A percentile compares a stretch with the other conserved stretches of the same genome.
Conservation (phyloP, 2,797 vertebrate species). For the Pterois miles region DNA sequence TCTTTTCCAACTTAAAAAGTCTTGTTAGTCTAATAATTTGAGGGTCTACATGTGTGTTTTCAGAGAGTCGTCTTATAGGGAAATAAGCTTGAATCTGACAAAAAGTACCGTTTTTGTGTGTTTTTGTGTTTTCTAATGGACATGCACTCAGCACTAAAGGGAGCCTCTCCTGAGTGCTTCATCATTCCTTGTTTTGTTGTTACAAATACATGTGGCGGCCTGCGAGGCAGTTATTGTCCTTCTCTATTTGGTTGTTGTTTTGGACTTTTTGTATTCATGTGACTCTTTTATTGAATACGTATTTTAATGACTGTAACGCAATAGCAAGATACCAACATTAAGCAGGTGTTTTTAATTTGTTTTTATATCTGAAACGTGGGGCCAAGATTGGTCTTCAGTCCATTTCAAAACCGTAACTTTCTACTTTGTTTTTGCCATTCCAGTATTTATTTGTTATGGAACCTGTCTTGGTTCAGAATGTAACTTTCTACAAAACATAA, state of each 20-base stretch:
- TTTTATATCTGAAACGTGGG: constrained; percentile 64
- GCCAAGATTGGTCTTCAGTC: constrained; percentile 31
- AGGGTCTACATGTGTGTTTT: constrained; percentile 14
- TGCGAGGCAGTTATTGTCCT: constrained; percentile 16
- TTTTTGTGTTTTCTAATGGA: constrained; percentile 38
- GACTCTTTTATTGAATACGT: constrained; percentile 54
- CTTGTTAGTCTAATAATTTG: constrained; percentile 17
- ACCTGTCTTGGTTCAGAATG: constrained; percentile 82
- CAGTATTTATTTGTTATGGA: constrained; percentile 84
- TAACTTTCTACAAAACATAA: constrained; percentile 83
- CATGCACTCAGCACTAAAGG: constrained; percentile 49
- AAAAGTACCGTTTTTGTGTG: constrained; percentile 26
- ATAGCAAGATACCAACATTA: constrained; percentile 37
- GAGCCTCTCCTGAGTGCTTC: constrained; percentile 25
- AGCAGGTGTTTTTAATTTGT: constrained; percentile 61
- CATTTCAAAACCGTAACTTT: constrained; percentile 62
- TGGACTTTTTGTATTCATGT: constrained; percentile 54
- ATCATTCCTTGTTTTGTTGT: constrained; percentile 48
- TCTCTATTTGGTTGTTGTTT: constrained; percentile 17
- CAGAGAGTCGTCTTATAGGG: neutral
- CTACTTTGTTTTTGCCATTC: constrained; percentile 77
- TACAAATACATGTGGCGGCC: constrained; percentile 19
- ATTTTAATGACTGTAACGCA: constrained; percentile 54
- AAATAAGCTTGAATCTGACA: constrained; percentile 40
- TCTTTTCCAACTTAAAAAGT: constrained; percentile 13